Conservation (phyloP, 2,888 invertebrate genomes). For the Mimas tiliae region DNA sequence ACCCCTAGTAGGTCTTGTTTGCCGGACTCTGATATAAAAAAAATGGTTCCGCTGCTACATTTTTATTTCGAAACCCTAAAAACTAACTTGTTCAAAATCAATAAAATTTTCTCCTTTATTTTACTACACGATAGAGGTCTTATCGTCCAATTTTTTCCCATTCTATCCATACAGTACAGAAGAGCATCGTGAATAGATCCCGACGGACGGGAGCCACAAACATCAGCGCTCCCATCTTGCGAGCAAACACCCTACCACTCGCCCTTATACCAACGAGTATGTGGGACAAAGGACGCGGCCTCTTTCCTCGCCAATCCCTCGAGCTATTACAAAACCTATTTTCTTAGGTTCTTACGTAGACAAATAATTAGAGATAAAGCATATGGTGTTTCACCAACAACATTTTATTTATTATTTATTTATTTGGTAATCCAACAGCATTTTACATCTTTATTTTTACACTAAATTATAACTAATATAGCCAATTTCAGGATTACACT, state of each 20-base stretch:
- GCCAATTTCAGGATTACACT: too few relatives aligned
- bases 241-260: slow-evolving; percentile 63
- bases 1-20: too few relatives aligned
- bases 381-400: too few relatives aligned
- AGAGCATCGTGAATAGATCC: slow-evolving; percentile 66
- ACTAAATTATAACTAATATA: too few relatives aligned
- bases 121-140: neutral
- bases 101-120: neutral
- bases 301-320: slow-evolving; percentile 21
- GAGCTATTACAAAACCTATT: slow-evolving; percentile 31
- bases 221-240: slow-evolving; percentile 70
- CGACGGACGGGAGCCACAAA: slow-evolving; percentile 68
- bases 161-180: slow-evolving; percentile 33
- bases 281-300: slow-evolving; percentile 27
- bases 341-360: slow-evolving; percentile 24
- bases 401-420: too few relatives aligned
- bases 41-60: too few relatives aligned
- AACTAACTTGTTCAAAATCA: neutral
- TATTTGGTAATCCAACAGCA: too few relatives aligned
- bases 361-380: neutral
- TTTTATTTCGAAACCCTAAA: neutral
- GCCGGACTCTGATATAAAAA: too few relatives aligned
- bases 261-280: slow-evolving; percentile 41
- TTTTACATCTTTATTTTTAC: too few relatives aligned
- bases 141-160: slow-evolving; percentile 8